Base-by-base conservation (phyloP, 2,888 invertebrate genomes). In the Beris morrisii region DNA sequence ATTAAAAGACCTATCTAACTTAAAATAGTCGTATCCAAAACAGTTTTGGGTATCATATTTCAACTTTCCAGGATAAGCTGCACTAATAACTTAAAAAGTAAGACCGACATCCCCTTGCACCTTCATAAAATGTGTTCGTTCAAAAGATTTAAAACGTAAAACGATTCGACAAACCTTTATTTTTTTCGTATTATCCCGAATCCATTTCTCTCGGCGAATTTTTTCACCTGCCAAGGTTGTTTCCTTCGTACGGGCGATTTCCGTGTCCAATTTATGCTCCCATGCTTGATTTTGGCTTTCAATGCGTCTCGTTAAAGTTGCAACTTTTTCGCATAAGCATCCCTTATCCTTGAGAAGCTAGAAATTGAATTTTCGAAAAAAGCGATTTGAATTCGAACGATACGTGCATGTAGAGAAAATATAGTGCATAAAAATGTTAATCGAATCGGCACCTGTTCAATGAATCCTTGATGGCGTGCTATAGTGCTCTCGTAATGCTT, bases 171-270 rank as follows among this genome's bases (percentile, higher is more conserved):
- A 22, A 22, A 22, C 91, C 84, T 93, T 91, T 64, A 93, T 92
- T 81, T 92, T 92, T 74, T 91, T 89, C 4, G 92, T 92, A 78
- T 92, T 92, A 66, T 87, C 87, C 59, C 91, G 88, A 50, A 93
- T 87, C 93, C 93, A 93, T 61, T 89, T 86, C 74, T 93, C 92
- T 30, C 88, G 81, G 9, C 86, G 80, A 12, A 87, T 81, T 76
- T 91, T 93, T 75, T 93, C 93, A 0, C 90, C 88, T 31, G 90
- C 91, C 30, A 86, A 82, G 70, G 89, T 88, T 73, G 89, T 88
- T 75, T 93, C 92, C 75, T 89, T 89, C 44, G 88, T 84, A 71
- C 89, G 87, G 56, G 88, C 84, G 59, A 93, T 76, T 76, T 93
- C 92, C 4, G 92, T 83, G 70, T 87, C 85, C 76, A 93, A 87